Evolutionary conservation across 2,888 invertebrate genomes (phyloP).

Genomic region (Alviniconcha strummeri): DNA sequence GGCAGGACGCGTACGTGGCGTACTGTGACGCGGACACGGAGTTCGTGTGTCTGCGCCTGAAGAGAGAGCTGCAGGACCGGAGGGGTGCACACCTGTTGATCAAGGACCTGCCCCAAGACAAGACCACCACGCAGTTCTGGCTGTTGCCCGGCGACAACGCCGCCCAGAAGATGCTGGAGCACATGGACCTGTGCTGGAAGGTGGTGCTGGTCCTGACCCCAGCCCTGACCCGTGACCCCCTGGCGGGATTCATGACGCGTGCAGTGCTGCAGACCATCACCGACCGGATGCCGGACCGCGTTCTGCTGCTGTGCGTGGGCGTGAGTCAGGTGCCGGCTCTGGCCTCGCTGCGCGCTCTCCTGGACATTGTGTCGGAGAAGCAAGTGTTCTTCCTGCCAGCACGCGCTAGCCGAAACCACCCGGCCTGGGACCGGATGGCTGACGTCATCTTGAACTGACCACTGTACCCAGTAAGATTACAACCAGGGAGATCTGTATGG

Average conservation of each 20-base stretch:
- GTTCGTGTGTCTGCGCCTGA: conserved; percentile 1
- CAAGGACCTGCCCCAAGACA: conserved; percentile 6
- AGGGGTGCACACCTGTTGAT: neutral
- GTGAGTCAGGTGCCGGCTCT: neutral
- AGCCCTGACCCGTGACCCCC: neutral
- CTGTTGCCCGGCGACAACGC: neutral
- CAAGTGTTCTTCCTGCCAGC: neutral
- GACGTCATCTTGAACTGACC: neutral
- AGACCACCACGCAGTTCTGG: neutral
- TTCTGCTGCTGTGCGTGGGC: conserved; percentile 5
- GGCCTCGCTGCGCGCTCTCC: conserved; percentile 2
- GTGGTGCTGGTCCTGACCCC: conserved; percentile 2
- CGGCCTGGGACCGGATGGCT: neutral
- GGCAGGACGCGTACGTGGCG: conserved; percentile 7
- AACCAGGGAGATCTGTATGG: too few species aligned
- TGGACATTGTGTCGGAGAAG: neutral
- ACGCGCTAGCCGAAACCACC: neutral
- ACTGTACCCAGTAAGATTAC: too few species aligned
- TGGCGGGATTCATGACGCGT: conserved; percentile 7
- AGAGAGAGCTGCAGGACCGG: neutral
- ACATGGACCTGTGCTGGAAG: conserved; percentile 14
- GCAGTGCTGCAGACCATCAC: neutral
- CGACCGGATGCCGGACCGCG: conserved; percentile 3
- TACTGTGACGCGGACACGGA: neutral
- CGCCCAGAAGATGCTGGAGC: conserved; percentile 5